Evolutionary conservation across 2,888 invertebrate genomes (phyloP).

Genomic region (Drosophila affinis): DNA sequence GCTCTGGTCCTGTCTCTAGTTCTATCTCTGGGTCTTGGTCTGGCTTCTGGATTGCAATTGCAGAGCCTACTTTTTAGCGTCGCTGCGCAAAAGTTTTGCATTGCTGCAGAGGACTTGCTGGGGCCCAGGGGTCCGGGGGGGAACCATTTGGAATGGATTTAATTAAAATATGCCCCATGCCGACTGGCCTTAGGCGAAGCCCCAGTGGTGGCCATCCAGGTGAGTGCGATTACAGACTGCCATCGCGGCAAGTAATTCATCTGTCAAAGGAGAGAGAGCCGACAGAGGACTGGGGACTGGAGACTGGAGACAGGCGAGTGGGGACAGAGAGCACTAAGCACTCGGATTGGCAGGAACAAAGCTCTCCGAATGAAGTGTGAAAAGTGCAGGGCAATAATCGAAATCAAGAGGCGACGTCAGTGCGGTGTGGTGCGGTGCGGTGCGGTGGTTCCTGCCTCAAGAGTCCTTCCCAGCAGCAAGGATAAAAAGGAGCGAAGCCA

Average conservation of each 20-base stretch:
- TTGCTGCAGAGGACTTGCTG: slow-evolving; percentile 25
- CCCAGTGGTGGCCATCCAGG: slow-evolving; percentile 11
- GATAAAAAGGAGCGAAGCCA: slow-evolving; percentile 34
- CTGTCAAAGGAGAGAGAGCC: slow-evolving; percentile 52
- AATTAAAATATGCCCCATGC: slow-evolving; percentile 63
- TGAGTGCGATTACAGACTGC: slow-evolving; percentile 18
- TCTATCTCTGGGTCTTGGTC: slow-evolving; percentile 6
- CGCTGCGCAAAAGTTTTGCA: slow-evolving; percentile 51
- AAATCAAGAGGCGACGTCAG: slow-evolving; percentile 9
- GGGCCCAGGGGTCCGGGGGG: not conserved
- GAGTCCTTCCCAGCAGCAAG: slow-evolving; percentile 16
- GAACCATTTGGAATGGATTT: slow-evolving; percentile 51
- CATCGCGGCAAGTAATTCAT: slow-evolving; percentile 53
- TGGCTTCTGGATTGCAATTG: slow-evolving; percentile 50
- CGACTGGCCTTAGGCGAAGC: not conserved
- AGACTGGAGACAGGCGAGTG: not conserved
- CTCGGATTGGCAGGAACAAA: slow-evolving; percentile 52
- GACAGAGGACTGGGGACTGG: too few species aligned
- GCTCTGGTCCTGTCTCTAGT: slow-evolving; percentile 3
- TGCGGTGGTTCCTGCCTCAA: slow-evolving; percentile 10
- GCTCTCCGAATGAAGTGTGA: slow-evolving; percentile 47
- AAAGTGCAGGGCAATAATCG: slow-evolving; percentile 54
- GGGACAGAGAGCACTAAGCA: slow-evolving; percentile 12
- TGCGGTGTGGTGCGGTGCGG: not conserved
- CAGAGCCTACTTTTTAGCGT: slow-evolving; percentile 58